phyloP scores from a whole-genome alignment of 1,140 invertebrate genomes.

The Megalonaias nervosa region DNA sequence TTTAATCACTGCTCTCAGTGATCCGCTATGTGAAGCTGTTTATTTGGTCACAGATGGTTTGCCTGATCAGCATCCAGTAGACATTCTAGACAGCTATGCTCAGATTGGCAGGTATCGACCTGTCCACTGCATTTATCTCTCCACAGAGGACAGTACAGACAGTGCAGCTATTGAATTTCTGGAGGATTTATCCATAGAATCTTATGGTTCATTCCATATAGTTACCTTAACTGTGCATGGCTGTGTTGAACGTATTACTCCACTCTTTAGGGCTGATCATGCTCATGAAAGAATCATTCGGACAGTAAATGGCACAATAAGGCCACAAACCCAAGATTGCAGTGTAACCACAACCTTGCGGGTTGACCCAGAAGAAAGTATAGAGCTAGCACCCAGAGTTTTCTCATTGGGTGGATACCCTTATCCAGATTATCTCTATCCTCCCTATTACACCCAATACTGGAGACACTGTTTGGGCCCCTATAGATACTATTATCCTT shows the following conservation, averaged over 20 bases:
- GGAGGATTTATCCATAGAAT: slow-evolving; percentile 68
- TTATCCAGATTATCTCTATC: slow-evolving; percentile 20
- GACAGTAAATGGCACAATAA: slow-evolving; percentile 58
- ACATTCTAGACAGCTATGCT: slow-evolving; percentile 65
- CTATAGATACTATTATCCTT: slow-evolving; percentile 60
- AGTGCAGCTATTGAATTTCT: slow-evolving; percentile 64
- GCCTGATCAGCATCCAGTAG: slow-evolving; percentile 68
- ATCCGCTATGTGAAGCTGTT: slow-evolving; percentile 64
- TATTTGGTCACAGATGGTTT: slow-evolving; percentile 70
- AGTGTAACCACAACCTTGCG: slow-evolving; percentile 62
- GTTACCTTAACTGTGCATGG: slow-evolving; percentile 63
- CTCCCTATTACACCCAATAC: slow-evolving; percentile 12
- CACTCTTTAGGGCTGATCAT: slow-evolving; percentile 62
- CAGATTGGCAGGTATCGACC: slow-evolving; percentile 49
- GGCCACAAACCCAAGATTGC: slow-evolving; percentile 62
- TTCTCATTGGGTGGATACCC: slow-evolving; percentile 17
- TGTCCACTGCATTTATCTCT: slow-evolving; percentile 68
- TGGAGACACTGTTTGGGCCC: slow-evolving; percentile 38
- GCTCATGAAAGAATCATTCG: slow-evolving; percentile 58
- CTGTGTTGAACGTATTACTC: slow-evolving; percentile 66
- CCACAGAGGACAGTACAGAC: slow-evolving; percentile 57
- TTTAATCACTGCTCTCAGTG: slow-evolving; percentile 65
- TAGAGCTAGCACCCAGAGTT: slow-evolving; percentile 45
- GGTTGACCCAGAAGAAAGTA: slow-evolving; percentile 56
- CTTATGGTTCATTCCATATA: slow-evolving; percentile 69